These are phyloP conservation scores for Drosophila neutralis DNA, from an alignment of 2,888 invertebrate species.

Conservation along the genomic window DNA sequence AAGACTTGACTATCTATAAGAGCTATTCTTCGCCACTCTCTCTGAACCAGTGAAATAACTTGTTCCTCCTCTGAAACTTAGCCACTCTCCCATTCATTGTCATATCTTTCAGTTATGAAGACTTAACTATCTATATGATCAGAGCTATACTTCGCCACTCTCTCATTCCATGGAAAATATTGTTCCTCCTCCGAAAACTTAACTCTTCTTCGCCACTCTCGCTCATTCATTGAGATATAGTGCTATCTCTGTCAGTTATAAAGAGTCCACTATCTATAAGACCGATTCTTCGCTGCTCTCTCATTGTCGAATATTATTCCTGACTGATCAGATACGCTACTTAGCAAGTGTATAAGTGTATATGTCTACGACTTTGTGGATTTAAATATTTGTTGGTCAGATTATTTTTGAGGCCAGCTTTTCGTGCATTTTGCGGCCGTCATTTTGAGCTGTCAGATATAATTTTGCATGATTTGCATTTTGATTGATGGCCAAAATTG, in stretches of 20 bases:
- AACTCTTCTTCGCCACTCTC: not conserved
- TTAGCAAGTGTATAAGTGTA: constrained; percentile 2
- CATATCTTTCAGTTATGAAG: no score
- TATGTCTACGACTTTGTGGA: not conserved
- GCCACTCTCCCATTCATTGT: not conserved
- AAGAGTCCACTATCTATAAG: not conserved
- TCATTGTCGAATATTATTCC: not conserved
- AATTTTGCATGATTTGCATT: constrained; percentile 65
- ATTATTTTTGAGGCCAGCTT: not conserved
- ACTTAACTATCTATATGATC: no score
- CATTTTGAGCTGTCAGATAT: constrained; percentile 42
- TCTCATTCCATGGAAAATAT: not conserved
- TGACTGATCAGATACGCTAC: not conserved
- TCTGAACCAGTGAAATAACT: no score
- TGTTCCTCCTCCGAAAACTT: not conserved
- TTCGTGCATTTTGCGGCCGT: constrained; percentile 11
- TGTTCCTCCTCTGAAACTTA: not conserved
- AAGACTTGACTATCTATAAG: no score
- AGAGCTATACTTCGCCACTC: no score
- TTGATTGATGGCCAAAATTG: constrained; percentile 67
- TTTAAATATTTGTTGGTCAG: constrained; percentile 10
- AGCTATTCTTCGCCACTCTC: no score
- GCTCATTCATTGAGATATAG: not conserved
- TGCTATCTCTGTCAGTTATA: not conserved
- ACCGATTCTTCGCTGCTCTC: not conserved